Percentiles rank a stretch among this genome's conserved stretches.
phyloP scores from a whole-genome alignment of 2,113 vertebrate genomes.

The Petaurus breviceps region DNA sequence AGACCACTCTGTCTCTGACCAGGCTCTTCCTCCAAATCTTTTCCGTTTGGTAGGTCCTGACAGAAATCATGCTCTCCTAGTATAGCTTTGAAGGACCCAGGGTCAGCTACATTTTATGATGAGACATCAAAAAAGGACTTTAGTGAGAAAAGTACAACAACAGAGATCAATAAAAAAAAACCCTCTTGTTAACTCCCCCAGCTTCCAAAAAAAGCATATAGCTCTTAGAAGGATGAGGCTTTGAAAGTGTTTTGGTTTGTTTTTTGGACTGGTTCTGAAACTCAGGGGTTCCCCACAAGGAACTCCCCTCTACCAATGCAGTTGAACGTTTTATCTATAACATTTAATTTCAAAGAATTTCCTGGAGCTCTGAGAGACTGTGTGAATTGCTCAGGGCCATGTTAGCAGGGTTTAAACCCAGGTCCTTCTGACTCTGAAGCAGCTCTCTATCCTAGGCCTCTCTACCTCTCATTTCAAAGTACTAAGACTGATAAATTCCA shows the following conservation, averaged over 20 bases:
- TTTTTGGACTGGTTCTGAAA: not conserved
- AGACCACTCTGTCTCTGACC: not conserved
- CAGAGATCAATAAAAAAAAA: not conserved
- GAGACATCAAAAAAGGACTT: not conserved
- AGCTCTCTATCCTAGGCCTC: not conserved
- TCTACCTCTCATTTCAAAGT: not conserved
- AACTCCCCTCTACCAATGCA: not conserved
- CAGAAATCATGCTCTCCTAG: not conserved
- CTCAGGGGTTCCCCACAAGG: not conserved
- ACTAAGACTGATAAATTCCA: not conserved
- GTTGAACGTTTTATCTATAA: not conserved
- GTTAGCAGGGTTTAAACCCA: not conserved
- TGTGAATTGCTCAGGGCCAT: not conserved
- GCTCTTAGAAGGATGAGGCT: not conserved
- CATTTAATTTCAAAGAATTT: not conserved
- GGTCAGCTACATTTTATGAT: not conserved
- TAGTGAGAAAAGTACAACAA: not conserved
- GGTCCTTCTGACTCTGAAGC: not conserved
- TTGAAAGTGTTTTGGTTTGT: not conserved
- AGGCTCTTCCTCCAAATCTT: not conserved
- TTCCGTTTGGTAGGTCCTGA: not conserved
- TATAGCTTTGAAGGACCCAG: not conserved
- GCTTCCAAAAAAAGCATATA: not conserved
- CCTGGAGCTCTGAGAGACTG: not conserved
- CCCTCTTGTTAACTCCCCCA: not conserved